Evolutionary conservation across 1,140 invertebrate genomes (phyloP).

Genomic region (Cepaea nemoralis): DNA sequence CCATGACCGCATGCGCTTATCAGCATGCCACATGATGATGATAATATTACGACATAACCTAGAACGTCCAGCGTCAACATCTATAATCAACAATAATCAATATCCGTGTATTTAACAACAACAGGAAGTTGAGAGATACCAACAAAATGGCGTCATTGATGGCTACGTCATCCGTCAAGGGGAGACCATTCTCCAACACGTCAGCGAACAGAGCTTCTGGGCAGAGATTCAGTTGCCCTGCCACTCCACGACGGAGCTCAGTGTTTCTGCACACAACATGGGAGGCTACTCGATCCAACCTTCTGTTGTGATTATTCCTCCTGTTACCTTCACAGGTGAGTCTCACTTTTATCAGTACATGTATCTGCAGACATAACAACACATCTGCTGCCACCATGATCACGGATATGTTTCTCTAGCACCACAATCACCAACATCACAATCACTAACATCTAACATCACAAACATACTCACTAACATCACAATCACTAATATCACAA

Average conservation of each 20-base stretch:
- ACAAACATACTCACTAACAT: no score
- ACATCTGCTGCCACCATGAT: no score
- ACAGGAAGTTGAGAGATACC: background rate
- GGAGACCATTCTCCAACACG: background rate
- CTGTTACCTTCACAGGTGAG: background rate
- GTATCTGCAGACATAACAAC: no score
- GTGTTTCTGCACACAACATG: background rate
- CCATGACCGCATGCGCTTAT: no score
- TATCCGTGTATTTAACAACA: background rate
- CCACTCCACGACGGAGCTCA: background rate
- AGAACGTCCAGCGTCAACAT: no score
- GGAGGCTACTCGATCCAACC: background rate
- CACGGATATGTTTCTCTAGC: no score
- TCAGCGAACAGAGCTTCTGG: background rate
- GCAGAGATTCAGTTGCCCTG: background rate
- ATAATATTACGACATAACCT: no score
- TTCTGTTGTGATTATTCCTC: background rate
- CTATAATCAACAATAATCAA: no score
- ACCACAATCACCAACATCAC: no score
- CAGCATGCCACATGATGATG: no score
- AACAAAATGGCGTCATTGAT: background rate
- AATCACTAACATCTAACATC: no score
- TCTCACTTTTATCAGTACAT: background rate
- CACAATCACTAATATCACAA: no score
- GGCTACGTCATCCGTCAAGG: background rate